These are phyloP conservation scores for Nomada goodeniana DNA, from an alignment of 2,888 invertebrate genomes.

Conservation along the genomic window DNA sequence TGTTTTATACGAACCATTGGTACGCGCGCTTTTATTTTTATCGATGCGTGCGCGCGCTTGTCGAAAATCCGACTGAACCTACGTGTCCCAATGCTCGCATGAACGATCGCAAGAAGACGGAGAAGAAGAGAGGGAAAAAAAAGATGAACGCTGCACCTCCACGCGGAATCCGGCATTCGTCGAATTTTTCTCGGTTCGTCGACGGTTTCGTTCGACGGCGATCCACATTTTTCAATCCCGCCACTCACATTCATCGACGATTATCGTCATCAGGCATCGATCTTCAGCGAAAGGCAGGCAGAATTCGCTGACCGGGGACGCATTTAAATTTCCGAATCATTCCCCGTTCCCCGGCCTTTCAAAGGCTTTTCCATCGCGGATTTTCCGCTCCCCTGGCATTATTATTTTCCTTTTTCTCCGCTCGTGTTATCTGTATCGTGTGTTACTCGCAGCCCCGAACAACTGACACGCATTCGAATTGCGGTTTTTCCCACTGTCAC, in stretches of 20 bases:
- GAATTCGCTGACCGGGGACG: constrained; percentile 9
- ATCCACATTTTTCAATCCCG: constrained; percentile 10
- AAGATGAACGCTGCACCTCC: neutral
- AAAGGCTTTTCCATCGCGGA: constrained; percentile 22
- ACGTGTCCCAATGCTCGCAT: neutral
- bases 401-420: constrained; percentile 27
- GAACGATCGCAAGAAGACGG: neutral
- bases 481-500: constrained; percentile 2
- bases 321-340: constrained; percentile 38
- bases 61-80: neutral
- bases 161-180: neutral
- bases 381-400: constrained; percentile 1
- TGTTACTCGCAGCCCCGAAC: constrained; percentile 30
- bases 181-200: neutral
- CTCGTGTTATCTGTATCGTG: constrained; percentile 23
- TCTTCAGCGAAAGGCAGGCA: constrained; percentile 29
- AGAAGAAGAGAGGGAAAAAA: too few relatives aligned
- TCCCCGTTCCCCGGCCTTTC: constrained; percentile 1
- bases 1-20: too few relatives aligned
- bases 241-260: constrained; percentile 31
- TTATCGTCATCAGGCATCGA: constrained; percentile 38
- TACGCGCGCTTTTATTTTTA: too few relatives aligned
- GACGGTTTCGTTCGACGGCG: constrained; percentile 3
- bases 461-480: constrained; percentile 43
- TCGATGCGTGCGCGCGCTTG: neutral